Base-by-base conservation (phyloP, 2,113 vertebrate species). In the Pituophis catenifer region DNA sequence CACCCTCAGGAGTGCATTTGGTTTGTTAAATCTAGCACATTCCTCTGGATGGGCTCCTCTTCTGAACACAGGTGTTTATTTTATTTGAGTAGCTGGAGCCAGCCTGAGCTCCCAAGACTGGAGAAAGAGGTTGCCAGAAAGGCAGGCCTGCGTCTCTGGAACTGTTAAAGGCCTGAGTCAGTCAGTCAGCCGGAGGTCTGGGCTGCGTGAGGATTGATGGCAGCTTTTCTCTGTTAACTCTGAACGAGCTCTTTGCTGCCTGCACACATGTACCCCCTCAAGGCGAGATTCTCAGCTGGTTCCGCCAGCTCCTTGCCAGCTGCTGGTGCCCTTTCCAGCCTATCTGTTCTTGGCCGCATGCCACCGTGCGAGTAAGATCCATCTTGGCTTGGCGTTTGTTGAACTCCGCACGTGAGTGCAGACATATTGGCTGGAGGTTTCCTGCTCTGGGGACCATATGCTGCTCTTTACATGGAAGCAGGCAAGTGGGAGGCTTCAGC, bases 361-460 rank as follows among this genome's bases (percentile, higher is more conserved):
- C 93, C 26, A 62, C 21, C 0, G 0, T 15, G 33, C 0, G 1
- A 92, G 65, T n/a, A 86, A 44, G n/a, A 10, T 70, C 50, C 70
- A 87, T 0, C 4, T 9, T 52, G 1, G 17, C 59, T 54, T 0
- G 3, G 53, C 54, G 33, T 91, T 1, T 38, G 75, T 59, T 57
- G 55, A 0, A 89, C 38, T 23, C 89, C 11, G 0, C 0, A 0
- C 0, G 3, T 19, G 0, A 87, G 88, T 38, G 57, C 91, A 52
- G 81, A 62, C 88, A 87, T 65, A 44, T 57, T 29, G 57, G 91
- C 81, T 90, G 48, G 88, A 70, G 88, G 33, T 75, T 89, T 44
- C 48, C 75, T 55, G n/a, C 58, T 90, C 65, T 9, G 57, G 75
- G 48, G 91, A 92, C 88, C 81, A 55, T 92, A 92, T 65, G 75